phyloP scores from a whole-genome alignment of 2,113 vertebrate genomes.

The Taxidea taxus region DNA sequence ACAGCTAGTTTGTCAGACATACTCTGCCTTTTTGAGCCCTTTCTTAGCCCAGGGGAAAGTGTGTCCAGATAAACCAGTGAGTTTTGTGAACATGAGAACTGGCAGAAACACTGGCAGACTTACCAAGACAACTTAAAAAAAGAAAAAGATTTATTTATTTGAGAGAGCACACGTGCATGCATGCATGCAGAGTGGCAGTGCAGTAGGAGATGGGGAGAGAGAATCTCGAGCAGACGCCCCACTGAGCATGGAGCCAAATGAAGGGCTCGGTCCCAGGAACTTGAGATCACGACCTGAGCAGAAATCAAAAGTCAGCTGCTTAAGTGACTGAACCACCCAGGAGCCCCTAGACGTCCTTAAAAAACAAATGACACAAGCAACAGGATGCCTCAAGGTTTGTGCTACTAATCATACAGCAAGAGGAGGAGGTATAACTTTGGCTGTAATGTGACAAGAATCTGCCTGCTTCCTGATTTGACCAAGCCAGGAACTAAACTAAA shows the following conservation, averaged over 20 bases:
- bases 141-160: neutral
- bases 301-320: neutral
- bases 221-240: neutral
- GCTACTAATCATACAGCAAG: neutral
- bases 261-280: neutral
- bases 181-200: neutral
- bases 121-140: neutral
- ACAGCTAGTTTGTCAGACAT: neutral
- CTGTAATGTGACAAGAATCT: neutral
- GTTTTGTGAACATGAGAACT: neutral
- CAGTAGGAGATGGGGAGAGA: neutral
- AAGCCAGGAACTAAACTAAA: neutral
- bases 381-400: neutral
- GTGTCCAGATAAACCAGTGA: neutral
- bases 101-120: neutral
- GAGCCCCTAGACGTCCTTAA: neutral
- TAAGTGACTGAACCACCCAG: neutral
- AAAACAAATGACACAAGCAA: neutral
- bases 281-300: neutral
- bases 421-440: neutral
- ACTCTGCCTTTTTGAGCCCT: neutral
- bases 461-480: constrained; percentile 33
- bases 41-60: neutral
- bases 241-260: neutral
- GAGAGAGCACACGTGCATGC: neutral